Conservation (phyloP, 2,797 vertebrate genomes). For the Xenops minutus region DNA sequence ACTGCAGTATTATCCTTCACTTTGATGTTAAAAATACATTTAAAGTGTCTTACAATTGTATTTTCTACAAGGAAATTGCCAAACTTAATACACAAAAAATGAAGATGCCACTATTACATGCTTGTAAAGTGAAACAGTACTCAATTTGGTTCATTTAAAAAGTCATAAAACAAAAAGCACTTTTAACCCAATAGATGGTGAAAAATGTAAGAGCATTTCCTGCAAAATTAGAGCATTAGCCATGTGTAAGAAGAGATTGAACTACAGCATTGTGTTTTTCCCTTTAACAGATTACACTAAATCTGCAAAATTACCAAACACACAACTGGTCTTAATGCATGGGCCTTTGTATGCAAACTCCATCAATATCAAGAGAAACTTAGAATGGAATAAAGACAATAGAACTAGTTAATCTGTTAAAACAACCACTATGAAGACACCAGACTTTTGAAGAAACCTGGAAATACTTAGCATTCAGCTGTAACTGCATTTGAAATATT, state of each 20-base stretch:
- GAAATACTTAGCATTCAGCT: background rate
- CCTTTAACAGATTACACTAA: background rate
- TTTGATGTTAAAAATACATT: conserved; percentile 11
- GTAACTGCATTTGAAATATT: background rate
- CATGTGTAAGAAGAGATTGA: background rate
- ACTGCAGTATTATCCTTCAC: background rate
- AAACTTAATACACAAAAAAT: background rate
- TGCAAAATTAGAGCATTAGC: background rate
- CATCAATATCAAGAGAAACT: background rate
- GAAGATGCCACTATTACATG: background rate
- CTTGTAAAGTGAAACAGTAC: background rate
- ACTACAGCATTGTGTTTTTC: background rate
- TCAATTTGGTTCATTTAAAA: background rate
- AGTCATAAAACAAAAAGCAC: background rate
- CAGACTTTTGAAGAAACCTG: background rate
- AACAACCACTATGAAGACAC: background rate
- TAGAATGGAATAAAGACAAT: background rate
- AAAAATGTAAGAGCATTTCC: background rate
- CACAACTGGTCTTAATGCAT: background rate
- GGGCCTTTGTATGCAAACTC: background rate
- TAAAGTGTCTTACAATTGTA: background rate
- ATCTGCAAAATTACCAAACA: background rate
- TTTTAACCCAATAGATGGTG: background rate
- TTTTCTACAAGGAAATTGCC: background rate
- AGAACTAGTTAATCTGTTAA: background rate